Base-by-base conservation (phyloP, 2,797 vertebrate species). In the Anomalospiza imberbis region DNA sequence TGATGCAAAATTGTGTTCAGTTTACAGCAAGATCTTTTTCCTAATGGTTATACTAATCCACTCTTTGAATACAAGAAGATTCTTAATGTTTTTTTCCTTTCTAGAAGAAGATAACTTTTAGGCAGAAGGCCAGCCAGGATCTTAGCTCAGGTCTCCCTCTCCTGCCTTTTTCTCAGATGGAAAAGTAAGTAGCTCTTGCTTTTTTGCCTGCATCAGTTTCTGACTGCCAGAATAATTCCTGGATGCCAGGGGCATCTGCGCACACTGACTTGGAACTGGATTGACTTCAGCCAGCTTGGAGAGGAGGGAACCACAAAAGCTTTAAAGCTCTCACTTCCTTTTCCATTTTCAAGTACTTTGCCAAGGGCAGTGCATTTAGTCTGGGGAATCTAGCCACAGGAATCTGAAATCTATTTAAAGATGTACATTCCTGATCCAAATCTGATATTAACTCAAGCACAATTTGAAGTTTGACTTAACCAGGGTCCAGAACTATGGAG, bases 391-490 rank as follows among this genome's bases (percentile, higher is more conserved):
- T 31, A 74, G 76, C 87, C 93, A 80, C 89, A 95, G 91, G 93
- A 97, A 94, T 95, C 51, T 72, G 91, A 70, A 93, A 87, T 78
- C 89, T 78, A 78, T 92, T 95, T 96, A 85, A 95, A 95, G 85
- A 86, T 47, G 79, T 54, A 68, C 44, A 24, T 92, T 93, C 55
- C 48, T 53, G 65, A 83, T 78, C 61, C 62, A 75, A 45, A 86
- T 73, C 57, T 54, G 57, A 62, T 80, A 65, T 92, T 68, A 89
- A 81, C 79, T 78, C 50, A 20, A 89, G 54, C 10, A 83, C 40
- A 45, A 2, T 80, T 92, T 80, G 51, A 82, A 87, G 53, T 85
- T 87, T 58, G 36, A 88, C 62, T 92, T 85, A 25, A 44, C 17
- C 22, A 62, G 44, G 12, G 31, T 85, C 61, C 86, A 89, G 83